Base-by-base conservation (phyloP, 1,140 invertebrate species). In the Thereuonema tuberculata region DNA sequence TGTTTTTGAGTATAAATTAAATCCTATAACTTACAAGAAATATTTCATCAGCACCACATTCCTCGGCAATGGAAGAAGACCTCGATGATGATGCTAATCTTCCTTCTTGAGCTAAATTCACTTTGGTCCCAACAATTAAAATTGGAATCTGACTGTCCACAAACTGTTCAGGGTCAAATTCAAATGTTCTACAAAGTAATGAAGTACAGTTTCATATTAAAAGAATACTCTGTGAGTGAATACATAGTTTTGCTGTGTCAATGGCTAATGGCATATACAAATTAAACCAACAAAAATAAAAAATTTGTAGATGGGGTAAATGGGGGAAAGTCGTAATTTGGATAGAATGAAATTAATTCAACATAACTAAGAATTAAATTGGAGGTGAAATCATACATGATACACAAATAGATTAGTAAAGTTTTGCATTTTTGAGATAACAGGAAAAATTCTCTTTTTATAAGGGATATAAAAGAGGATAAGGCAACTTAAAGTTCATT, bases 41-140 rank as follows among this genome's bases (percentile, higher is more conserved):
- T 70, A 96, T 89, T 80, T 96, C 92, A 74, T 96, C 92, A 14
- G 91, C 89, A 2, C 89, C 86, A 76, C 88, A 94, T 75, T 94
- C 89, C 68, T 90, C 86, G 12, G 91, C 89, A 68, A 92, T 85
- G 49, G 83, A 82, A 15, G 86, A 86, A 1, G 80, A 75, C 63
- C 84, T 59, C 21, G 64, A 63, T 21, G 65, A 59, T 26, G 58
- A 52, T 20, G 56, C 63, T 24, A 71, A 69, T 56, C 70, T 61
- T 3, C 73, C 66, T 68, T 86, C 84, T 66, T 87, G 81, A 12
- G 84, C 81, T 59, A 91, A 76, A 77, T 97, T 92, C 60, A 85
- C 77, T 72, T 97, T 97, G 2, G 93, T 95, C 26, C 92, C 93
- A 68, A 96, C 84, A 0, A 96, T 86, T 65, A 98, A 76, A 67